Percentiles rank a stretch among this genome's conserved stretches.
These are phyloP conservation scores for Anomalospiza imberbis DNA, from an alignment of 2,797 vertebrate genomes.

Conservation along the genomic window DNA sequence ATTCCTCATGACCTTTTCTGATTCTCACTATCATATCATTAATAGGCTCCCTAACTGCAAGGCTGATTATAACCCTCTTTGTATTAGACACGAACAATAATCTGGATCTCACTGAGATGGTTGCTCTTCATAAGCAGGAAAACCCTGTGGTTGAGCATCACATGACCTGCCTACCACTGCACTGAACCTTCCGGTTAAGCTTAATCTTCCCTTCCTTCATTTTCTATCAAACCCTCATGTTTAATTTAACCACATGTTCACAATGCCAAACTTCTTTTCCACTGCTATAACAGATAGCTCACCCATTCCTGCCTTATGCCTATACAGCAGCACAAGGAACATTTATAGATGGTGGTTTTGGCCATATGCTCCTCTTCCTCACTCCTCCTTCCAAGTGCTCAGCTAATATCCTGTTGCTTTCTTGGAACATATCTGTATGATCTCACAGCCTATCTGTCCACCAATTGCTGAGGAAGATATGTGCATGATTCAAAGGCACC, in stretches of 20 bases:
- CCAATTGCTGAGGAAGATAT: neutral
- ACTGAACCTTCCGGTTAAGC: neutral
- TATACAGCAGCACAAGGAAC: neutral
- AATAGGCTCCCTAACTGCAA: neutral
- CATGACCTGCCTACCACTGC: neutral
- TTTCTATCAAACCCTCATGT: neutral
- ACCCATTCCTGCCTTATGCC: neutral
- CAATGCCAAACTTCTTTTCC: neutral
- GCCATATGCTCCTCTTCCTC: slow-evolving; percentile 53
- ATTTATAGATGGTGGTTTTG: slow-evolving; percentile 34
- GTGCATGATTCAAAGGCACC: slow-evolving; percentile 13
- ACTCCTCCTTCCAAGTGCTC: neutral
- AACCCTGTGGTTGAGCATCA: neutral
- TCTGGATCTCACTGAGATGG: neutral
- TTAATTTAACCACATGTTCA: neutral
- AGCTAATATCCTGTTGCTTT: slow-evolving; percentile 55
- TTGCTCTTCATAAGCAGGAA: neutral
- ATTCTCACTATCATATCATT: neutral
- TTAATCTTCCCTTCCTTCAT: neutral
- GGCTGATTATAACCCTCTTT: neutral
- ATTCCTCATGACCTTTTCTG: neutral
- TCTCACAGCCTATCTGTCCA: slow-evolving; percentile 46
- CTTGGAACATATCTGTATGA: slow-evolving; percentile 45
- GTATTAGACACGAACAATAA: neutral
- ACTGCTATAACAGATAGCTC: neutral